Evolutionary conservation across 2,113 vertebrate genomes (phyloP).

Genomic region (Psilopsiagon aymara): DNA sequence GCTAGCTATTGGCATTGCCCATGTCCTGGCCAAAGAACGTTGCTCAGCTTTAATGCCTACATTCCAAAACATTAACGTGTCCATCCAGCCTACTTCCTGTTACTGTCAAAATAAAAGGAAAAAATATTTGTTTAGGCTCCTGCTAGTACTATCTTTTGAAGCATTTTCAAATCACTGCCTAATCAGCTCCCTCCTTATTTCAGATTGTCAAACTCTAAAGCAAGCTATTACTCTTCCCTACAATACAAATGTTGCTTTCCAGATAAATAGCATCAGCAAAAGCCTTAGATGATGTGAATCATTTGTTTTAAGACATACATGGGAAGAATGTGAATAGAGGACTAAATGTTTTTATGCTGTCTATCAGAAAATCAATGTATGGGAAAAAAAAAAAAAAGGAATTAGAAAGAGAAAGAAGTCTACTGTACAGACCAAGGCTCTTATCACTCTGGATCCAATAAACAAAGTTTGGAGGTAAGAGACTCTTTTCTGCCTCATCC

Average conservation of each 20-base stretch:
- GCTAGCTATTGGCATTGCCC: background rate
- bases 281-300: conserved; percentile 10
- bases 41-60: background rate
- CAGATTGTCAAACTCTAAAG: conserved; percentile 35
- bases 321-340: background rate
- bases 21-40: background rate
- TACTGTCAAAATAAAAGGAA: background rate
- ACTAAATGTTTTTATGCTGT: background rate
- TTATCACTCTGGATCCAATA: background rate
- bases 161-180: conserved; percentile 12
- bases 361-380: background rate
- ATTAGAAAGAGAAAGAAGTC: background rate
- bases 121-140: background rate
- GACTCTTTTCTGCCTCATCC: background rate
- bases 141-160: background rate
- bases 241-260: conserved; percentile 19
- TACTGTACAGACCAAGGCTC: background rate
- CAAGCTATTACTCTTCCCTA: conserved; percentile 49
- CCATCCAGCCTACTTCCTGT: background rate
- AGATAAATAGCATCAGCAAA: conserved; percentile 40
- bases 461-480: background rate
- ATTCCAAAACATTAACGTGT: background rate
- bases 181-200: conserved; percentile 27
- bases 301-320: conserved; percentile 18
- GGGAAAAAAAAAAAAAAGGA: background rate